phyloP scores from a whole-genome alignment of 2,888 invertebrate genomes.

The Scaptomyza caliginosa region DNA sequence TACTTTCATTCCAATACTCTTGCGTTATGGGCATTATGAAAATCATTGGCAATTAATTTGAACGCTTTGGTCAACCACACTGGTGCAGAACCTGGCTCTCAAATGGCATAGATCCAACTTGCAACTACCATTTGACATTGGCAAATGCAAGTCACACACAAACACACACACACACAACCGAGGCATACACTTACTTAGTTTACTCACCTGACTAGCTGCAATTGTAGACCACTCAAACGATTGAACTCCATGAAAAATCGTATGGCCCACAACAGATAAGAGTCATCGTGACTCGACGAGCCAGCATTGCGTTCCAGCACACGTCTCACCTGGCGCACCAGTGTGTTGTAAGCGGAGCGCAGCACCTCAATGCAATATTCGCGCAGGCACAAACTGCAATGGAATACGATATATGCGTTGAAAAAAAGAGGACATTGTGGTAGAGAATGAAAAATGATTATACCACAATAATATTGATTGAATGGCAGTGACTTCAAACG shows the following conservation, averaged over 20 bases:
- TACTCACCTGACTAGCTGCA: slow-evolving; percentile 93
- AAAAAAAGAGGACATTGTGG: neutral
- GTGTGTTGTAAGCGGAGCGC: slow-evolving; percentile 95
- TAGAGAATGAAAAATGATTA: slow-evolving; percentile 70
- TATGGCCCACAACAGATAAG: slow-evolving; percentile 96
- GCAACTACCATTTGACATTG: slow-evolving; percentile 49
- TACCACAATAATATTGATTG: slow-evolving; percentile 78
- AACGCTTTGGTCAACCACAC: slow-evolving; percentile 54
- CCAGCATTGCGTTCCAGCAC: slow-evolving; percentile 88
- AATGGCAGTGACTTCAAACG: slow-evolving; percentile 51
- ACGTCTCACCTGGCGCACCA: slow-evolving; percentile 95
- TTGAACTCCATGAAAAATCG: slow-evolving; percentile 99
- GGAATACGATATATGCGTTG: slow-evolving; percentile 4
- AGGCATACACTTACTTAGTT: slow-evolving; percentile 25
- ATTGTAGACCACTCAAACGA: slow-evolving; percentile 92
- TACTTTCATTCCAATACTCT: neutral
- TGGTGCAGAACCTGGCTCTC: slow-evolving; percentile 18
- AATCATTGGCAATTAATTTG: slow-evolving; percentile 68
- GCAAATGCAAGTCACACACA: slow-evolving; percentile 47
- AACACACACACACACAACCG: slow-evolving; percentile 1
- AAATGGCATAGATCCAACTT: slow-evolving; percentile 19
- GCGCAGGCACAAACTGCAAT: slow-evolving; percentile 91
- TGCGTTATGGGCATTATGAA: slow-evolving; percentile 42
- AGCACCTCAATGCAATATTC: slow-evolving; percentile 97
- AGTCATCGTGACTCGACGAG: slow-evolving; percentile 93